These are phyloP conservation scores for Dione juno DNA, from an alignment of 2,888 invertebrate species.

Conservation along the genomic window DNA sequence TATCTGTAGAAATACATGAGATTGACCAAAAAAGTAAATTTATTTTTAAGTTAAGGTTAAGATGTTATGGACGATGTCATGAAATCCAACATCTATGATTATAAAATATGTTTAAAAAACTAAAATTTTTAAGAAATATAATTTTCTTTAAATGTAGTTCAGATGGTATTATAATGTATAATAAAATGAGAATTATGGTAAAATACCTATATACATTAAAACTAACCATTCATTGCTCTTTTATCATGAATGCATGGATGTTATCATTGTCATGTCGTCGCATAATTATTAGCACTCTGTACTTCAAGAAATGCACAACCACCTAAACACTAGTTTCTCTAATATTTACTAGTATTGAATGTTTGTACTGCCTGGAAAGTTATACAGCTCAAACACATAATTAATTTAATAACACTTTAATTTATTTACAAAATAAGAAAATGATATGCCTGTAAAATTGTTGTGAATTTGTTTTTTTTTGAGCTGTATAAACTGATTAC, in stretches of 20 bases:
- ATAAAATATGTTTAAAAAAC: no score
- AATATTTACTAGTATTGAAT: background rate
- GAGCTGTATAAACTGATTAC: background rate
- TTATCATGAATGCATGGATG: slow-evolving; percentile 12
- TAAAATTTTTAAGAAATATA: no score
- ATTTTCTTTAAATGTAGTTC: background rate
- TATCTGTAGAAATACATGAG: background rate
- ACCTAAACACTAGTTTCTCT: background rate
- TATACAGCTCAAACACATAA: background rate
- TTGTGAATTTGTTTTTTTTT: background rate
- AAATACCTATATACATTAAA: background rate
- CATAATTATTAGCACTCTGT: slow-evolving; percentile 14
- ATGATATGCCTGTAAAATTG: background rate
- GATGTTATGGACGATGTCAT: no score
- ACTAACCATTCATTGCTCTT: background rate
- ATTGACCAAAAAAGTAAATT: background rate
- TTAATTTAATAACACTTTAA: no score
- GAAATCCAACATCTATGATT: no score
- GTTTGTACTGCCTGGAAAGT: background rate
- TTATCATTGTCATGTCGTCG: slow-evolving; percentile 2
- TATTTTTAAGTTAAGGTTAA: background rate
- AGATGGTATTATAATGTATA: background rate
- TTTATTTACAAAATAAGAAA: background rate
- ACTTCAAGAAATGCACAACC: background rate
- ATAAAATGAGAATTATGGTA: background rate